Conservation (phyloP, 1,140 invertebrate genomes). For the Drosophila lowei region DNA sequence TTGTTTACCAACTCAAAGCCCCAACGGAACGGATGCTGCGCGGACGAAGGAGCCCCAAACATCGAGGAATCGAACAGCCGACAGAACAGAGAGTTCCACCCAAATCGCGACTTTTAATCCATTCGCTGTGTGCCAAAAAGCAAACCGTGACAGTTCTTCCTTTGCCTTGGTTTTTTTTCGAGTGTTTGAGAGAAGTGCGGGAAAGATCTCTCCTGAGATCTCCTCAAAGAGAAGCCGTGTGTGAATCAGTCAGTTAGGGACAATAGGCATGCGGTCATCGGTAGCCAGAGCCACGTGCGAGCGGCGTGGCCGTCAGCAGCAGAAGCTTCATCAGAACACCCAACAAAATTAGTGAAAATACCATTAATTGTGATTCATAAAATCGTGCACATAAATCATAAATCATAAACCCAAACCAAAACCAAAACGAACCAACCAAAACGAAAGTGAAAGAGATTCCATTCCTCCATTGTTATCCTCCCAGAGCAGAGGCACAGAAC, state of each 20-base stretch:
- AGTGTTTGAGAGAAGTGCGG: too few relatives aligned
- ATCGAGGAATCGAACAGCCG: constrained; percentile 16
- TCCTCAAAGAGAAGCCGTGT: not conserved
- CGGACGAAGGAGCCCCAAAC: constrained; percentile 9
- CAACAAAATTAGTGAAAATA: constrained; percentile 10
- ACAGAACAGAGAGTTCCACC: constrained; percentile 28
- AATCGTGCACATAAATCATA: constrained; percentile 27
- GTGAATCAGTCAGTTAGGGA: not conserved
- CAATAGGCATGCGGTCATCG: constrained; percentile 23
- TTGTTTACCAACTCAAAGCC: constrained; percentile 48
- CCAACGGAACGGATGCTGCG: constrained; percentile 18
- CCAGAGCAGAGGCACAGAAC: too few relatives aligned
- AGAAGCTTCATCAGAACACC: constrained; percentile 11
- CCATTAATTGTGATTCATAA: not conserved
- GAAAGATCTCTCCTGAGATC: too few relatives aligned
- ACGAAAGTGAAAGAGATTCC: too few relatives aligned
- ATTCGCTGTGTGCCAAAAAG: not conserved
- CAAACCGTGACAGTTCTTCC: too few relatives aligned
- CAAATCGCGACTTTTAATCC: constrained; percentile 6
- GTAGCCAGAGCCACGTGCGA: constrained; percentile 56
- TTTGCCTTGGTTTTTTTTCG: too few relatives aligned
- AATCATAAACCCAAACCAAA: constrained; percentile 14
- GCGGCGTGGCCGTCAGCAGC: constrained; percentile 55
- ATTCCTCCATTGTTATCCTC: too few relatives aligned
- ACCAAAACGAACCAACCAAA: not conserved